Base-by-base conservation (phyloP, 2,888 invertebrate species). In the Xestobium rufovillosum region DNA sequence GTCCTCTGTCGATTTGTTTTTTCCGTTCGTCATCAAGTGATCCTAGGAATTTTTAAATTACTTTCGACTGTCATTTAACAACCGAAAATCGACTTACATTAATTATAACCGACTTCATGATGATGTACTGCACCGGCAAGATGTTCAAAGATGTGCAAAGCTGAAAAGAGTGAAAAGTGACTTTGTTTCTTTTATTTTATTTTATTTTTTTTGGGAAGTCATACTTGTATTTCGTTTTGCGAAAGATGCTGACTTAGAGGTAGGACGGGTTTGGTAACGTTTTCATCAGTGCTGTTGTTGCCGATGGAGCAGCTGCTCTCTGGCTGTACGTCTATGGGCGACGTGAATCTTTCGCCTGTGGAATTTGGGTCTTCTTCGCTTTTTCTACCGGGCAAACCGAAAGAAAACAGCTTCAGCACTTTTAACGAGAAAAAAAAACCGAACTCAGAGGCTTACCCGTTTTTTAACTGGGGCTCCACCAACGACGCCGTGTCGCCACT, bases 341-440 rank as follows among this genome's bases (percentile, higher is more conserved):
- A 80, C 82, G 70, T 87, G 87, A 69, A 84, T 78, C 71, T 89
- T 89, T 75, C 83, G 80, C 75, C 86, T 76, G 71, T 85, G 79
- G 75, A 88, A 86, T 70, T 82, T 83, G 70, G 82, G 77, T 68
- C 76, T 74, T 70, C 73, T 76, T 77, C 80, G 68, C 69, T 78
- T 75, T 77, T 80, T 81, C 82, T 82, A 66, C 41, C n/a, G n/a
- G n/a, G 60, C 56, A 33, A 34, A 29, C 40, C 40, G 31, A 33
- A 41, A 38, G 38, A 27, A 8, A 34, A 28, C 23, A 42, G 10
- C 17, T 33, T 30, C 36, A n/a, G 36, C 15, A 14, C 10, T 31
- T 30, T 35, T 23, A 34, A 12, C 13, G 28, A 8, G 16, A 19
- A 33, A 37, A 32, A 12, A 38, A 38, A 14, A 34, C 26, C 19